A percentile compares a stretch with the other conserved stretches of the same genome.
Evolutionary conservation across 2,888 invertebrate species (phyloP).

Genomic region (Endomychus coccineus): DNA sequence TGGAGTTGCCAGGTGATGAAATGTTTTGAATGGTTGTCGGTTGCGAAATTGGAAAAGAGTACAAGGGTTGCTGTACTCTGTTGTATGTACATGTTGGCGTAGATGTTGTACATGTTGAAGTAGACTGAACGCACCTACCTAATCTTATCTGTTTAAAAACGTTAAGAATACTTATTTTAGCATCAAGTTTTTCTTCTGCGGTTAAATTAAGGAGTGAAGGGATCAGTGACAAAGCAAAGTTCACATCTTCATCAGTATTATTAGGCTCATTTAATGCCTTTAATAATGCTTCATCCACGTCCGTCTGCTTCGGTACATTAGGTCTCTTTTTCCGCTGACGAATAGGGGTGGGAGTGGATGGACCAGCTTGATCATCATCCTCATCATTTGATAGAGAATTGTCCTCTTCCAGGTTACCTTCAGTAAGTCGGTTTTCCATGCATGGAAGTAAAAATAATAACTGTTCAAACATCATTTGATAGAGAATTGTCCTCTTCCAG

Average conservation of each 20-base stretch:
- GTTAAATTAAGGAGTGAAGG: conserved; percentile 12
- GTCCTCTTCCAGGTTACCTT: too few relatives aligned
- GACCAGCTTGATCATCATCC: conserved; percentile 16
- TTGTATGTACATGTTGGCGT: conserved; percentile 7
- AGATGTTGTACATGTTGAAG: conserved; percentile 7
- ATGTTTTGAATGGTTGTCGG: conserved; percentile 8
- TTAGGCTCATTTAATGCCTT: conserved; percentile 12
- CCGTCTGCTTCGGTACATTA: conserved; percentile 13
- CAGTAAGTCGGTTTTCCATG: too few relatives aligned
- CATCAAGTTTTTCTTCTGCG: conserved; percentile 16
- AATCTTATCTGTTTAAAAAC: conserved; percentile 16
- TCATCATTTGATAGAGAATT: conserved; percentile 13
- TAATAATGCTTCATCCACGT: conserved; percentile 15
- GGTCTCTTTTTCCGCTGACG: conserved; percentile 26
- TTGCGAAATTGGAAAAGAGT: conserved; percentile 10
- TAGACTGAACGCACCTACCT: conserved; percentile 11
- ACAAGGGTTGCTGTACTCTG: conserved; percentile 10
- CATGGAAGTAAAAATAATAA: too few relatives aligned
- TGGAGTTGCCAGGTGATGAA: conserved; percentile 9
- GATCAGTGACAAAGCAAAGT: conserved; percentile 17
- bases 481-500: conserved; percentile 13
- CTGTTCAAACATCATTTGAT: too few relatives aligned
- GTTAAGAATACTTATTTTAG: conserved; percentile 15
- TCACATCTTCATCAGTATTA: conserved; percentile 15
- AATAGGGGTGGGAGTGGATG: conserved; percentile 14